phyloP scores from a whole-genome alignment of 2,113 vertebrate species.

The Aphelocoma coerulescens region DNA sequence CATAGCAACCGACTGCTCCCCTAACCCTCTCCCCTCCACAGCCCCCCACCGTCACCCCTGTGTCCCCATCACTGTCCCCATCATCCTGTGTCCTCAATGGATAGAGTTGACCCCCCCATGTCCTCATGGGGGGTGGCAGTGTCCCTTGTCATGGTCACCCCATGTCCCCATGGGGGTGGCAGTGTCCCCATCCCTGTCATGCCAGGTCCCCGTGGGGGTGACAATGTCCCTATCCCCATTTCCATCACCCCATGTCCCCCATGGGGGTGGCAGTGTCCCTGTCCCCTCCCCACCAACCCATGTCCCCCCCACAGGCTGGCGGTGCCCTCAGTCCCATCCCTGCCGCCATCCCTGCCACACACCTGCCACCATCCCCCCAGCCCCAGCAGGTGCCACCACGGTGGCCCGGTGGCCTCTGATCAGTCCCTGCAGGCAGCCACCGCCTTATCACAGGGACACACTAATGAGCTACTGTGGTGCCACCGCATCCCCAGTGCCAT shows the following conservation, averaged over 20 bases:
- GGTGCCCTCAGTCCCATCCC: background rate
- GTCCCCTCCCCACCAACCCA: background rate
- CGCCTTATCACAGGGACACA: background rate
- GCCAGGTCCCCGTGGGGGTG: background rate
- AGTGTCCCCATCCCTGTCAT: too few relatives aligned
- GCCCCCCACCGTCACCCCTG: background rate
- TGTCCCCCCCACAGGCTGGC: background rate
- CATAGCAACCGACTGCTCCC: background rate
- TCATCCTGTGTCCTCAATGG: too few relatives aligned
- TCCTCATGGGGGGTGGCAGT: background rate
- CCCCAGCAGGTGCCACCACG: background rate
- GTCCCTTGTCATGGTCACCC: too few relatives aligned
- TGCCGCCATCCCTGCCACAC: background rate
- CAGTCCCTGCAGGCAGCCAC: background rate
- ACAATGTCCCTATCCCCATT: background rate
- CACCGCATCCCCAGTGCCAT: background rate
- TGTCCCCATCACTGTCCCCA: background rate
- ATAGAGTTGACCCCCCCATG: background rate
- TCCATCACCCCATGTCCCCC: background rate
- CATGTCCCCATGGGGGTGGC: background rate
- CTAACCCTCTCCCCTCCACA: background rate
- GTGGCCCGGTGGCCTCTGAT: background rate
- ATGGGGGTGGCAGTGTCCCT: background rate
- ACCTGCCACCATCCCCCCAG: background rate
- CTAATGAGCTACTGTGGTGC: background rate